Evolutionary conservation across 2,797 vertebrate species (phyloP).

Genomic region (Oceanodroma leucorhoa): DNA sequence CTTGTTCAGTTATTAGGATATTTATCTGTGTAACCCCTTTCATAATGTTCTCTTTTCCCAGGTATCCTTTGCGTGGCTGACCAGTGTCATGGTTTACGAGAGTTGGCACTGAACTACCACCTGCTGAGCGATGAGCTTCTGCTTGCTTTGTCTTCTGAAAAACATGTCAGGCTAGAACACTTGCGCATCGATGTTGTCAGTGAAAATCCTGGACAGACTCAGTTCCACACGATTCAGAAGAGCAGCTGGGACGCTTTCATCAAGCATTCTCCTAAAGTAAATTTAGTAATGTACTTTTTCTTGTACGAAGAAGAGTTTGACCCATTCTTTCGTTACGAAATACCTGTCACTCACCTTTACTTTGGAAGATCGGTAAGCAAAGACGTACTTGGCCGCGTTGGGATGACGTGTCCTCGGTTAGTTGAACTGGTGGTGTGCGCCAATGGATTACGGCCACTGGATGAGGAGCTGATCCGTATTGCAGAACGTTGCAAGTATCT

Average conservation of each 20-base stretch:
- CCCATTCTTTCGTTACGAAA: conserved; percentile 94
- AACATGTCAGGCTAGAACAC: conserved; percentile 94
- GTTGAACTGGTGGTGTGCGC: conserved; percentile 97
- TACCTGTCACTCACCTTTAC: conserved; percentile 95
- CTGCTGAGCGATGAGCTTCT: conserved; percentile 94
- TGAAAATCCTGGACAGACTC: conserved; percentile 92
- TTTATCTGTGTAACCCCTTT: not conserved
- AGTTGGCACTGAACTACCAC: conserved; percentile 95
- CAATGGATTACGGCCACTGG: conserved; percentile 92
- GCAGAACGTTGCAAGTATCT: conserved; percentile 93
- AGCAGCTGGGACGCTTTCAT: conserved; percentile 99
- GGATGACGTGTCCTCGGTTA: conserved; percentile 93
- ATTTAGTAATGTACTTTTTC: conserved; percentile 99
- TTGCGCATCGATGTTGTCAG: conserved; percentile 97
- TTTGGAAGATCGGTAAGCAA: conserved; percentile 98
- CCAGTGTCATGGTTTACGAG: conserved; percentile 96
- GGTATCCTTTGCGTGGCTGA: conserved; percentile 98
- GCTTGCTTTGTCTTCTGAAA: conserved; percentile 95
- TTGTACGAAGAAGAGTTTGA: conserved; percentile 96
- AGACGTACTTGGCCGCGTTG: conserved; percentile 93
- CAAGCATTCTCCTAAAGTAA: conserved; percentile 96
- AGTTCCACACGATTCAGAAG: conserved; percentile 94
- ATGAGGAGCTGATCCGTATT: conserved; percentile 96
- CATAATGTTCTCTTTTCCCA: conserved; percentile 37
- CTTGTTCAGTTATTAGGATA: not conserved